Evolutionary conservation across 2,888 invertebrate genomes (phyloP), one percentile per base, ranked within the genome.

Genomic region (Arrhopalites spinosus): DNA sequence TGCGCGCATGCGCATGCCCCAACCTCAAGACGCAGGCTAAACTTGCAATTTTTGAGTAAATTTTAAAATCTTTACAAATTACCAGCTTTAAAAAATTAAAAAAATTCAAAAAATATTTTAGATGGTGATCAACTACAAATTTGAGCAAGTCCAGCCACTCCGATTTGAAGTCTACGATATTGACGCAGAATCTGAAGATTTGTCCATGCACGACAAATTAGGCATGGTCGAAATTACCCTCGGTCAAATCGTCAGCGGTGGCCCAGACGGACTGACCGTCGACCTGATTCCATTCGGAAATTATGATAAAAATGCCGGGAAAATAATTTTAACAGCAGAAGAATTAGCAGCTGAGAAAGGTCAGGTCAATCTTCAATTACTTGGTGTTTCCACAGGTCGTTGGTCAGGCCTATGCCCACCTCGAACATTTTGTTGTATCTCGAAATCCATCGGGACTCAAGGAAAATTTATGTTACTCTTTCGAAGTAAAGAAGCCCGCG

Each of bases 61-160:
- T n/a, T n/a, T n/a, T n/a, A n/a, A n/a, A n/a, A n/a, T n/a, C n/a
- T n/a, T n/a, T n/a, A n/a, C n/a, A n/a, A n/a, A n/a, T n/a, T n/a
- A n/a, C 36, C 11, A 50, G 20, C 50, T 45, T 11, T 45, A 50
- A 53, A 53, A 53, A 53, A 53, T 20, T n/a, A 50, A 50, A 17
- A 50, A 50, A 20, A 53, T 23, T 53, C n/a, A n/a, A 8, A 1
- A 53, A 17, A 11, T 53, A 11, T 53, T 53, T n/a, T 23, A 82
- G 81, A 74, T 78, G 0, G 79, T 79, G 5, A 76, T 83, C 70
- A 81, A 82, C 50, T 90, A 89, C 83, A 86, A 86, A 74, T 89
- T 89, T 85, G 89, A 89, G 81, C 87, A 88, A 77, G 87, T 88
- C 66, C 90, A 89, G 83, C 84, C 86, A 30, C 83, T 90, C 56